Conservation (phyloP, 2,888 invertebrate genomes). For the Ferrisia virgata region DNA sequence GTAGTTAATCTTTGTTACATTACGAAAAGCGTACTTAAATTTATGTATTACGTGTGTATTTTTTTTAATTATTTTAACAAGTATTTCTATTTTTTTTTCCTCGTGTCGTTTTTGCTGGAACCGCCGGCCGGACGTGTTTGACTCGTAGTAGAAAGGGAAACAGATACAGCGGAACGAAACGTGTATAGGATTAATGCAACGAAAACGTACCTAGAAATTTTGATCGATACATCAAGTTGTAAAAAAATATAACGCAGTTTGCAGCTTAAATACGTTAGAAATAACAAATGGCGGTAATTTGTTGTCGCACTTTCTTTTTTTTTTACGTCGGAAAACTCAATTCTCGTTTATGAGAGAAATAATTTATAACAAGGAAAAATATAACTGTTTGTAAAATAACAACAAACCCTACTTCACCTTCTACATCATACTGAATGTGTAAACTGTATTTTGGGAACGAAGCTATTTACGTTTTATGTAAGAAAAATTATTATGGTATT, state of each 20-base stretch:
- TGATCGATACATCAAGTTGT: background rate
- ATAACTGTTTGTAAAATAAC: too few relatives aligned
- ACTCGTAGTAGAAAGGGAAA: background rate
- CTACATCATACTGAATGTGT: too few relatives aligned
- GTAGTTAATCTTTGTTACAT: conserved; percentile 26
- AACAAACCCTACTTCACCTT: too few relatives aligned
- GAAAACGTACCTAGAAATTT: background rate
- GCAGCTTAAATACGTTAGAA: background rate
- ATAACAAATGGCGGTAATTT: background rate
- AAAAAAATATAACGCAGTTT: background rate
- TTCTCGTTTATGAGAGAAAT: background rate
- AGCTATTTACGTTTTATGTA: too few relatives aligned
- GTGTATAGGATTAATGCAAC: background rate
- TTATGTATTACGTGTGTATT: conserved; percentile 27
- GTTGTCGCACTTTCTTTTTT: background rate
- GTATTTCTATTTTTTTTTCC: too few relatives aligned
- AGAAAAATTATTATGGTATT: too few relatives aligned
- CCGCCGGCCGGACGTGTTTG: background rate
- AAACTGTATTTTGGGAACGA: too few relatives aligned
- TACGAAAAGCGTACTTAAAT: conserved; percentile 16
- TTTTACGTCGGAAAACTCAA: background rate
- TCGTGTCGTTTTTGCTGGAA: background rate
- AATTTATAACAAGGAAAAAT: background rate
- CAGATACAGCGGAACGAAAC: background rate
- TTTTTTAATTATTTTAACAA: conserved; percentile 12